Conservation (phyloP, 2,888 invertebrate genomes). For the Lasioglossum zephyrum region DNA sequence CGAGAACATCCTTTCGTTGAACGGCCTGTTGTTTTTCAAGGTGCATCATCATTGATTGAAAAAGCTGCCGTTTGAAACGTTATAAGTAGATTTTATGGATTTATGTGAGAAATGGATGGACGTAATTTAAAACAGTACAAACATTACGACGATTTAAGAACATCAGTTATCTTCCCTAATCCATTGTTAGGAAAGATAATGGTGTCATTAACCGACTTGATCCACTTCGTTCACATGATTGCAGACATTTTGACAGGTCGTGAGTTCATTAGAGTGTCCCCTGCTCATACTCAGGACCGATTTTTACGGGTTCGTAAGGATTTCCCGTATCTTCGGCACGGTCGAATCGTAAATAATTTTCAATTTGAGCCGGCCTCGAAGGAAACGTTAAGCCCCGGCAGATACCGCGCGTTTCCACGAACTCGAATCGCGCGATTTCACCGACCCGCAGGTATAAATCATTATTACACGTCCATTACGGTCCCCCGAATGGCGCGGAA, state of each 20-base stretch:
- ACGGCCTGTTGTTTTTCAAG: not conserved
- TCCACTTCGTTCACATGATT: not conserved
- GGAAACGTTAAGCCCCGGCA: not conserved
- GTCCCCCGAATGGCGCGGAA: conserved; percentile 37
- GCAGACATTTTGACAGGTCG: not conserved
- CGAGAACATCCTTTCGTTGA: conserved; percentile 11
- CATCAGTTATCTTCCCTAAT: too few relatives aligned
- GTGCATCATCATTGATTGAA: not conserved
- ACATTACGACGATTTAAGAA: too few relatives aligned
- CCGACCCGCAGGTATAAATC: conserved; percentile 39
- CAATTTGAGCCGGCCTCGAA: conserved; percentile 3
- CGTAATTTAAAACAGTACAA: too few relatives aligned
- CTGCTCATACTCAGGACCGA: not conserved
- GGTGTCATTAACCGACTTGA: not conserved
- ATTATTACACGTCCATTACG: conserved; percentile 52
- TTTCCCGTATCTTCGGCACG: not conserved
- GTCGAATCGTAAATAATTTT: conserved; percentile 6
- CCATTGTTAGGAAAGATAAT: too few relatives aligned
- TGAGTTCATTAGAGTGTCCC: not conserved
- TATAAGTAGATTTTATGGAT: too few relatives aligned
- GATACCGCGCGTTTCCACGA: conserved; percentile 15
- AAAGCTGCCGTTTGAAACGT: too few relatives aligned
- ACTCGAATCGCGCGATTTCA: conserved; percentile 22
- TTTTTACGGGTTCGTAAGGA: not conserved
- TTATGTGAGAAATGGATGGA: too few relatives aligned